Evolutionary conservation across 2,797 vertebrate species (phyloP).

Genomic region (Hafferia zeledoni): DNA sequence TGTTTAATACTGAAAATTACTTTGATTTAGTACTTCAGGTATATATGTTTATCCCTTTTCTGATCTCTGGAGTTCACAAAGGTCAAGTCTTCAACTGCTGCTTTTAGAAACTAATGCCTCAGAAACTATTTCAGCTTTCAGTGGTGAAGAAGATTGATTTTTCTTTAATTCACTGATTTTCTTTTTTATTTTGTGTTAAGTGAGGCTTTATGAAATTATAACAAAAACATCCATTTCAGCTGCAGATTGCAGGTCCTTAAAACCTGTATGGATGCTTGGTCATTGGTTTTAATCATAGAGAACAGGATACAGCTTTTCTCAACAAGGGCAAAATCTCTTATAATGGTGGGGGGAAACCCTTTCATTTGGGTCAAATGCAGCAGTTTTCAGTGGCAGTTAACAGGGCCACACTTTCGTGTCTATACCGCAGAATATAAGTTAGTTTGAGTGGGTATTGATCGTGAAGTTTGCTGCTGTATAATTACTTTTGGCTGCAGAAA

Average conservation of each 20-base stretch:
- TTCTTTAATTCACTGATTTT: slow-evolving; percentile 18
- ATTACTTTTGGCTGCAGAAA: slow-evolving; percentile 90
- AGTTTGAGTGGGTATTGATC: slow-evolving; percentile 88
- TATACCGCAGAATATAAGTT: slow-evolving; percentile 79
- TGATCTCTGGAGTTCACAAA: slow-evolving; percentile 8
- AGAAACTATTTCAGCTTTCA: slow-evolving; percentile 39
- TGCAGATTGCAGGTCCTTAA: neutral
- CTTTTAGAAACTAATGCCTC: slow-evolving; percentile 20
- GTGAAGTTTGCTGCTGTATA: slow-evolving; percentile 93
- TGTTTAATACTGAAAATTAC: neutral
- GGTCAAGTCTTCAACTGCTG: neutral
- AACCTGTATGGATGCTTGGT: neutral
- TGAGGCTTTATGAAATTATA: slow-evolving; percentile 33
- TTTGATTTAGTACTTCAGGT: neutral
- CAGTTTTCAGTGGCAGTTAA: slow-evolving; percentile 78
- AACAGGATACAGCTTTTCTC: neutral
- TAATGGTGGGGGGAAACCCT: neutral
- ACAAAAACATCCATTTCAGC: neutral
- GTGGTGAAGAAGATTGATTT: slow-evolving; percentile 16
- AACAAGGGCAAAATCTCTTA: neutral
- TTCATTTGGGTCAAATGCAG: slow-evolving; percentile 56
- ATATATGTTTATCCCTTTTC: slow-evolving; percentile 7
- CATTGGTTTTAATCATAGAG: neutral
- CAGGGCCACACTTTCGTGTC: slow-evolving; percentile 56
- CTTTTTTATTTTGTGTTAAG: neutral